Percentiles rank a stretch among this genome's conserved stretches.
phyloP scores from a whole-genome alignment of 2,797 vertebrate species.

The Decapterus maruadsi region DNA sequence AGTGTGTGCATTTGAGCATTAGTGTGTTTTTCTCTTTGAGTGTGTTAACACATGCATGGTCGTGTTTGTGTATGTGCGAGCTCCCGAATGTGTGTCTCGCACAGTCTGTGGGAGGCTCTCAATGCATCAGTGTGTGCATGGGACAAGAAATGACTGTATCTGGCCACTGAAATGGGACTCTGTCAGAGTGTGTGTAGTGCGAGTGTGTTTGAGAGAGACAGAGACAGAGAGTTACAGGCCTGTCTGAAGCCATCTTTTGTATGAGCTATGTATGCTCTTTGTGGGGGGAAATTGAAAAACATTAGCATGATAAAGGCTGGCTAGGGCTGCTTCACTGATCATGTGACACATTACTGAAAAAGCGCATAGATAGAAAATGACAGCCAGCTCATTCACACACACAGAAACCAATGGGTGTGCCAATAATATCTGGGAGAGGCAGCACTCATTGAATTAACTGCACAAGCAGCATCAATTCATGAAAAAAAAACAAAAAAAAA shows the following conservation, averaged over 20 bases:
- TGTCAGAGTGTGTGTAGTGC: constrained; percentile 54
- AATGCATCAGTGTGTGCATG: constrained; percentile 64
- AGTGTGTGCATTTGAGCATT: constrained; percentile 48
- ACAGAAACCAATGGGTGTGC: constrained; percentile 70
- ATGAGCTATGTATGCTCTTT: constrained; percentile 89
- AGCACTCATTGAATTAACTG: constrained; percentile 55
- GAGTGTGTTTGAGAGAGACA: constrained; percentile 53
- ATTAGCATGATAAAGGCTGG: constrained; percentile 94
- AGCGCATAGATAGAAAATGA: constrained; percentile 84
- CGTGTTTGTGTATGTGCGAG: constrained; percentile 30
- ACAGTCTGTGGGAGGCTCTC: constrained; percentile 37
- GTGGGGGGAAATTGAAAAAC: constrained; percentile 82
- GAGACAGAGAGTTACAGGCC: constrained; percentile 73
- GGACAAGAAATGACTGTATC: constrained; percentile 84
- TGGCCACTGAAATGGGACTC: constrained; percentile 70
- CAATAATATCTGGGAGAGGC: constrained; percentile 72
- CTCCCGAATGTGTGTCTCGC: constrained; percentile 18
- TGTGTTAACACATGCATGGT: constrained; percentile 14
- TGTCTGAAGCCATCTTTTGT: constrained; percentile 87
- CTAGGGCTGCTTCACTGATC: constrained; percentile 85
- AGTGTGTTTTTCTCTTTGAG: constrained; percentile 34
- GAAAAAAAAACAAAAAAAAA: constrained; percentile 8
- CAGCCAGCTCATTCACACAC: constrained; percentile 79
- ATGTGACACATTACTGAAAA: constrained; percentile 86
- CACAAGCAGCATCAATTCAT: constrained; percentile 62